Percentiles rank a stretch among this genome's conserved stretches.
Evolutionary conservation across 1,140 invertebrate genomes (phyloP).

Genomic region (Charaxes varanes): DNA sequence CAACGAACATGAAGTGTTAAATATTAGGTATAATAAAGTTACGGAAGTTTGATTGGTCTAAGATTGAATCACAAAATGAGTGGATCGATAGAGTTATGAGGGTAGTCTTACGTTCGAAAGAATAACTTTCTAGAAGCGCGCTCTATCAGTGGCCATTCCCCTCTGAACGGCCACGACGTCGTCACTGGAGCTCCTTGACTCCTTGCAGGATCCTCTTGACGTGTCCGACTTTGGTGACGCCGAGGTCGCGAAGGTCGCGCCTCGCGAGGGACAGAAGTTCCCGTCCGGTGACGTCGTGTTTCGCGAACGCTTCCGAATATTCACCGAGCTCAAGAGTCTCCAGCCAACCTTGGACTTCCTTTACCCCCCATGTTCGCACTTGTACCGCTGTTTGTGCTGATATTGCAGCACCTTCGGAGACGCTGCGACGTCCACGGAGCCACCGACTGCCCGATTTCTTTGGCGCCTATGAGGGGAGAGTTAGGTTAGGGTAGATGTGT

Average conservation of each 20-base stretch:
- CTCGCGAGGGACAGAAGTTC: slow-evolving; percentile 91
- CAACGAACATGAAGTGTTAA: no score
- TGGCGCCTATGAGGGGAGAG: slow-evolving; percentile 41
- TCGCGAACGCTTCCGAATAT: slow-evolving; percentile 89
- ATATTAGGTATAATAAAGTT: background rate
- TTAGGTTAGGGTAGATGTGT: slow-evolving; percentile 25
- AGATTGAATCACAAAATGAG: background rate
- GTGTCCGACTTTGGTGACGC: slow-evolving; percentile 94
- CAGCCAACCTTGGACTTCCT: slow-evolving; percentile 88
- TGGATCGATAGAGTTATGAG: no score
- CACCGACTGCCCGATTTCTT: slow-evolving; percentile 63
- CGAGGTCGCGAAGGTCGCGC: slow-evolving; percentile 90
- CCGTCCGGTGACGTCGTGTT: slow-evolving; percentile 93
- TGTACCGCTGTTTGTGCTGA: slow-evolving; percentile 32
- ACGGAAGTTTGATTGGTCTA: no score
- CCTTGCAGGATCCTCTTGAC: slow-evolving; percentile 95
- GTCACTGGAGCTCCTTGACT: slow-evolving; percentile 86
- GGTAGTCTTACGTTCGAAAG: background rate
- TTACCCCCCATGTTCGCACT: slow-evolving; percentile 78
- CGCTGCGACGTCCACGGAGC: slow-evolving; percentile 70
- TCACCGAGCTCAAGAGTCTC: slow-evolving; percentile 90
- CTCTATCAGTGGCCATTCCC: slow-evolving; percentile 46
- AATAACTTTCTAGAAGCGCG: background rate
- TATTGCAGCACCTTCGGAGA: slow-evolving; percentile 55
- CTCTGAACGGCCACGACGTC: slow-evolving; percentile 59